Evolutionary conservation across 2,113 vertebrate species (phyloP).

Genomic region (Pitta sordida): DNA sequence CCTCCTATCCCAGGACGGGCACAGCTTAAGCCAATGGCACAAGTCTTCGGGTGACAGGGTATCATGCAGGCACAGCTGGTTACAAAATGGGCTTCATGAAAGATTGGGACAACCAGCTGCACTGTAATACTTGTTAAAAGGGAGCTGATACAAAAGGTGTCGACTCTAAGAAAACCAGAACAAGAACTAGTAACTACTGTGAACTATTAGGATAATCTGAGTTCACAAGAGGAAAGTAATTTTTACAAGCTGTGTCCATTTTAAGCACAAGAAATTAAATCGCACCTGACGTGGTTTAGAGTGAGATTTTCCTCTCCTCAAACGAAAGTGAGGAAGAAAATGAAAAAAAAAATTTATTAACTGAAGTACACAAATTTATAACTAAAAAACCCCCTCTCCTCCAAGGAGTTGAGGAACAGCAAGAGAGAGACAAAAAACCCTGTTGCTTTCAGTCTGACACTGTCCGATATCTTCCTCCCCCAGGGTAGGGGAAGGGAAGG

Average conservation of each 20-base stretch:
- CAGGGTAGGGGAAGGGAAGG: too few species aligned
- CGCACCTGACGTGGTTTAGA: too few species aligned
- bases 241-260: not conserved
- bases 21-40: not conserved
- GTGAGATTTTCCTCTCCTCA: too few species aligned
- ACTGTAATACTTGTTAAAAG: not conserved
- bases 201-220: not conserved
- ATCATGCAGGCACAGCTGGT: fast-evolving
- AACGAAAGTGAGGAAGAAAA: too few species aligned
- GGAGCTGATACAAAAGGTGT: not conserved
- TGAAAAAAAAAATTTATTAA: too few species aligned
- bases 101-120: not conserved
- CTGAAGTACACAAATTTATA: too few species aligned
- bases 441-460: too few species aligned
- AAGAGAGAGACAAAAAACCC: too few species aligned
- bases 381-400: too few species aligned
- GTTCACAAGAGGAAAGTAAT: not conserved
- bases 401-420: too few species aligned
- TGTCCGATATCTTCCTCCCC: too few species aligned
- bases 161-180: not conserved
- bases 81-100: not conserved
- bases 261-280: not conserved
- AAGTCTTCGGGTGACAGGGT: not conserved
- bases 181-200: not conserved
- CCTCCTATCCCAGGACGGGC: not conserved